Percentiles rank a stretch among this genome's conserved stretches.
Evolutionary conservation across 2,797 vertebrate species (phyloP).

Genomic region (Delichon dasypus): DNA sequence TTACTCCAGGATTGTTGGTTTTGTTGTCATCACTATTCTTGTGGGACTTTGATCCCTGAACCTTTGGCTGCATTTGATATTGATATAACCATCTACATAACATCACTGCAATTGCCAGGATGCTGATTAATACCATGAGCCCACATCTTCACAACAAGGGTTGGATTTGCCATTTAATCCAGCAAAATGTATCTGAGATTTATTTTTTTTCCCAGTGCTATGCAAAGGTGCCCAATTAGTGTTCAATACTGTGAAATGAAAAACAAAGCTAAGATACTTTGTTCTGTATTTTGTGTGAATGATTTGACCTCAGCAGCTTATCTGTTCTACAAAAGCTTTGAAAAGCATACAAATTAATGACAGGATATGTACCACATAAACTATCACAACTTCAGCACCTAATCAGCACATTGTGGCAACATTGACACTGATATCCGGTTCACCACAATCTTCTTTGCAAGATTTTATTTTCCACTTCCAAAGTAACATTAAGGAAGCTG

Average conservation of each 20-base stretch:
- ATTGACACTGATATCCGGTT: neutral
- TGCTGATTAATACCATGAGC: neutral
- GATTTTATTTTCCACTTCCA: neutral
- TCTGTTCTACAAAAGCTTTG: neutral
- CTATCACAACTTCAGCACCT: neutral
- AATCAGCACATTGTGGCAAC: neutral
- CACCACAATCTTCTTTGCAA: neutral
- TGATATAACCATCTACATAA: neutral
- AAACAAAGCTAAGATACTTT: neutral
- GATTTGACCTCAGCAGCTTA: neutral
- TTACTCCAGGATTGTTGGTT: neutral
- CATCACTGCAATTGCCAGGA: neutral
- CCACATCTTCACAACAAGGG: neutral
- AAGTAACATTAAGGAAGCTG: neutral
- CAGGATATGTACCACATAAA: neutral
- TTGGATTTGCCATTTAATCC: neutral
- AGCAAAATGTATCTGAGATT: neutral
- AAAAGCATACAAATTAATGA: conserved; percentile 4
- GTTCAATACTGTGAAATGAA: neutral
- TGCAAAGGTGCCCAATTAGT: neutral
- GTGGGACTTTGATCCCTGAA: neutral
- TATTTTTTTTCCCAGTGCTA: neutral
- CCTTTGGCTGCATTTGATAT: neutral
- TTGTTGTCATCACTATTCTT: neutral
- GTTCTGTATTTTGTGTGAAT: neutral